Evolutionary conservation across 2,888 invertebrate species (phyloP).

Genomic region (Amorpha juglandis): DNA sequence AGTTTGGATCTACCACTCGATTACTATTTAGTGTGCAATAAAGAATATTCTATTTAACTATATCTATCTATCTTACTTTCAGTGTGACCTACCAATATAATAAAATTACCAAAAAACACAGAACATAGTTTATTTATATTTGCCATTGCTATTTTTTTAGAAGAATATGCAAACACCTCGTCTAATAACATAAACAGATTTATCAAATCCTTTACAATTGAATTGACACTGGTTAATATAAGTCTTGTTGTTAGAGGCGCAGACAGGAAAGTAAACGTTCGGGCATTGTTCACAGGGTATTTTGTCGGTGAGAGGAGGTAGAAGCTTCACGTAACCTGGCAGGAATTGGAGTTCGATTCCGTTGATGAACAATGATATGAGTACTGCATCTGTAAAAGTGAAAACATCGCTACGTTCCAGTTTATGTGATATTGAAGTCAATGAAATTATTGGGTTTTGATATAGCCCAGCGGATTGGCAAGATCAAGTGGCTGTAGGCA

Average conservation of each 20-base stretch:
- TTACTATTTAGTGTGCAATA: no score
- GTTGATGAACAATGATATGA: not conserved
- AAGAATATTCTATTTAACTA: no score
- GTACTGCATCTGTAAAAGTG: slow-evolving; percentile 12
- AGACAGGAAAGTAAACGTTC: slow-evolving; percentile 44
- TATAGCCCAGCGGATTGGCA: no score
- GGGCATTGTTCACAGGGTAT: slow-evolving; percentile 42
- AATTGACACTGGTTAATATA: slow-evolving; percentile 43
- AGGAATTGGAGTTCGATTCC: not conserved
- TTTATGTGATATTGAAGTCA: no score
- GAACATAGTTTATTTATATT: no score
- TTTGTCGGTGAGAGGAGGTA: slow-evolving; percentile 34
- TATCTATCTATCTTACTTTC: no score
- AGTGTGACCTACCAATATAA: no score
- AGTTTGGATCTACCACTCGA: no score
- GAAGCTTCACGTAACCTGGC: slow-evolving; percentile 23
- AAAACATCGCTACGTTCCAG: not conserved
- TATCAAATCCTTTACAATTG: slow-evolving; percentile 31
- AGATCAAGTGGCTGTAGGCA: no score
- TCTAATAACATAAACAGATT: slow-evolving; percentile 24
- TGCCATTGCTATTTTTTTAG: slow-evolving; percentile 18
- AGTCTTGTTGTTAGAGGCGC: slow-evolving; percentile 40
- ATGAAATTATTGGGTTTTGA: no score
- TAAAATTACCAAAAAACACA: no score
- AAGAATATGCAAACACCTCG: slow-evolving; percentile 39